Evolutionary conservation across 2,888 invertebrate species (phyloP), one percentile per base, ranked within the genome.

Genomic region (Napeogenes sylphis): DNA sequence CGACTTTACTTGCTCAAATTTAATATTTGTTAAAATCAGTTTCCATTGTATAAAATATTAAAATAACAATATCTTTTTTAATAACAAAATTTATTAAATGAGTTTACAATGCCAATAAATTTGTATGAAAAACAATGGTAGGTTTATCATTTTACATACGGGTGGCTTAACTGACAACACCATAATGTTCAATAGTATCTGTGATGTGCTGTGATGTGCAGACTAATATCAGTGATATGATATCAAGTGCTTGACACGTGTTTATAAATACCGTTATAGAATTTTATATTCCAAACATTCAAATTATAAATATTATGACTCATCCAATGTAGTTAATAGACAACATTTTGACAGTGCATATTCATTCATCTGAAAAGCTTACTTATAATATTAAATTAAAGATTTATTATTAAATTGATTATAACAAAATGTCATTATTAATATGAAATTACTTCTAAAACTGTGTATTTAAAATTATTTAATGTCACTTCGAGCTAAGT

Each of bases 231-330:
- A 59, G 64, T 59, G 56, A 60, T 67, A 38, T 62, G 58, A 62
- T 62, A 67, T 65, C 61, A 58, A 64, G 64, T 56, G 67, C 58
- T 65, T 62, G 65, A 65, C 64, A 62, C 61, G 58, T 56, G 67
- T 65, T 65, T 54, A 58, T 59, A 47, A 51, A 55, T 47, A 65
- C 64, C 62, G 67, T 65, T 67, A 65, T 33, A 51, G 30, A 30
- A 30, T 30, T 51, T 51, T 30, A 51, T 30, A 51, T 51, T 51
- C 51, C 10, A 10, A 30, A 10, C 51, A 51, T 51, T 30, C 51
- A 51, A 51, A 51, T 51, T 51, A 30, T 30, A 21, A 51, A 12
- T 30, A 51, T 12, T 21, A 47, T 51, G 51, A 51, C 30, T 51
- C 51, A 51, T 30, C 6, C 30, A 30, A 21, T 30, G 30, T 30